Base-by-base conservation (phyloP, 2,797 vertebrate species). In the Tapera naevia region DNA sequence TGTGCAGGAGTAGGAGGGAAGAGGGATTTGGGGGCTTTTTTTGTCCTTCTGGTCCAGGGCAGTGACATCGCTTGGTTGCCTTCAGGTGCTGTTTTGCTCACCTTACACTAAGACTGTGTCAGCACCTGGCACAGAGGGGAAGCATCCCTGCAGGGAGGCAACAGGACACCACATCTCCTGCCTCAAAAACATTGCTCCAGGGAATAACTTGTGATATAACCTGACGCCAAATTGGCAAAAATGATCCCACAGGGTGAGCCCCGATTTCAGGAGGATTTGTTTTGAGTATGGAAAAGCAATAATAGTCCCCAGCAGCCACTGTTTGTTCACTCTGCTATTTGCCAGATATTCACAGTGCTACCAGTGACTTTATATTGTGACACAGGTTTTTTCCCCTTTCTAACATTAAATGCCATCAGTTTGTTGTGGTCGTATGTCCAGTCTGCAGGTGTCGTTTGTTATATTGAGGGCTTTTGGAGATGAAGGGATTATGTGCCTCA, bases 71-170 rank as follows among this genome's bases (percentile, higher is more conserved):
- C 21, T 51, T 66, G 3, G 16, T 45, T 64, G 27, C 60, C 48
- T n/a, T 56, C 46, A 10, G 50, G n/a, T 2, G 2, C 27, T 60
- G 22, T 43, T 84, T 72, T 62, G 30, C 53, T 86, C 7, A 0
- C 0, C 2, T 22, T 13, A 2, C 15, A 17, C 58, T 15, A 9
- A 76, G 41, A 51, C 25, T 0, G 0, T 17, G 25, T 45, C 72
- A 74, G 60, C 6, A 11, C 10, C 1, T 62, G 50, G 37, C 33
- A 5, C 23, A 2, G 5, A 25, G 30, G 61, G 50, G 39, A 11
- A 19, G 32, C n/a, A 5, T 43, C 9, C 0, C 16, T 33, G 2
- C 37, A 30, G 80, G 46, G 53, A 3, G 39, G 22, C 2, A 4
- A 12, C 51, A 60, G n/a, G n/a, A 25, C 57, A 66, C 28, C 46